Evolutionary conservation across 2,797 vertebrate species (phyloP).

Genomic region (Pangasius larnaudii): DNA sequence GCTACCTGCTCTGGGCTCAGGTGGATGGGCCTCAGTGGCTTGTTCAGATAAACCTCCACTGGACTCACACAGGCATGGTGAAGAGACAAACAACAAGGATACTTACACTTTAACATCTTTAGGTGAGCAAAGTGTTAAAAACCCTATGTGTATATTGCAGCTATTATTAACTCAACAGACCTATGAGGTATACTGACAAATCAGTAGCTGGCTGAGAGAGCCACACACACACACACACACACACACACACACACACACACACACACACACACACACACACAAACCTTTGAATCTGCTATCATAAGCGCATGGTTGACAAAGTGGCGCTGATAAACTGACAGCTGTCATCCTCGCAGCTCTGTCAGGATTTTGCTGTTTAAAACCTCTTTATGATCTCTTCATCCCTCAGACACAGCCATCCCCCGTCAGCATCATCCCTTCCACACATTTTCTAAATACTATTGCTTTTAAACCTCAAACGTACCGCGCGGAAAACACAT

Average conservation of each 20-base stretch:
- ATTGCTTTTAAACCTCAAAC: not conserved
- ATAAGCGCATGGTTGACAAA: not conserved
- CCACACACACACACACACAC: not conserved
- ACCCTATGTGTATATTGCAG: not conserved
- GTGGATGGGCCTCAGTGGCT: conserved; percentile 77
- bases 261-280: not conserved
- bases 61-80: conserved; percentile 45
- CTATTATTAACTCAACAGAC: not conserved
- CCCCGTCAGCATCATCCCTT: not conserved
- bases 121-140: not conserved
- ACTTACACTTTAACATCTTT: not conserved
- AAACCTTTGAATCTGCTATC: not conserved
- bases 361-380: not conserved
- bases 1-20: conserved; percentile 82
- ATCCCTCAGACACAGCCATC: not conserved
- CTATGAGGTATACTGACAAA: not conserved
- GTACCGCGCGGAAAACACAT: not conserved
- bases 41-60: conserved; percentile 82
- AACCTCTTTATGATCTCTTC: not conserved
- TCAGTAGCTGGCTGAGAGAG: not conserved
- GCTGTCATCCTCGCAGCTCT: not conserved
- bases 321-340: conserved; percentile 1
- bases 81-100: not conserved
- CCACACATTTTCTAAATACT: not conserved
- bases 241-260: not conserved